Percentiles rank a stretch among this genome's conserved stretches.
Evolutionary conservation across 2,797 vertebrate species (phyloP).

Genomic region (Pseudochromis fuscus): DNA sequence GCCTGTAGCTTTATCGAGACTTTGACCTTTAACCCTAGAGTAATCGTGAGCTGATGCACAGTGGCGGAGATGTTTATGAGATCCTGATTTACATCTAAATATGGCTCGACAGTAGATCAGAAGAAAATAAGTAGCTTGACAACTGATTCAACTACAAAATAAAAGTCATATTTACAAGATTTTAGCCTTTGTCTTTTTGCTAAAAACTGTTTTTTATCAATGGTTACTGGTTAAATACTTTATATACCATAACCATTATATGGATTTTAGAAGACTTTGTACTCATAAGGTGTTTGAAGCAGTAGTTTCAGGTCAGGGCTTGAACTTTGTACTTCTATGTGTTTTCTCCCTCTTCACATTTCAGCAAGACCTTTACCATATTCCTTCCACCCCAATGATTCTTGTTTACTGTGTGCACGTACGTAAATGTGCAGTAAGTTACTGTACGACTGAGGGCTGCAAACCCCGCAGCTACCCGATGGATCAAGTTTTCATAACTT

Average conservation of each 20-base stretch:
- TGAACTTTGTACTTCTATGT: constrained; percentile 1
- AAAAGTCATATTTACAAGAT: neutral
- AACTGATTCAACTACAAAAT: neutral
- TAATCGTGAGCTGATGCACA: constrained; percentile 21
- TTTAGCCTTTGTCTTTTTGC: neutral
- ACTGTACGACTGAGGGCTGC: neutral
- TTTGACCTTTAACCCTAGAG: constrained; percentile 39
- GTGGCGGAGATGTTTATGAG: neutral
- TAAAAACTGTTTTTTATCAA: constrained; percentile 7
- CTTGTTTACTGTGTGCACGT: constrained; percentile 25
- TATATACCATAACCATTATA: neutral
- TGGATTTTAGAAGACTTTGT: constrained; percentile 4
- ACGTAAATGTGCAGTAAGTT: neutral
- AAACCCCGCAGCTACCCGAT: neutral
- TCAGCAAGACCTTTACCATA: constrained; percentile 36
- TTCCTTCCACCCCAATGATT: constrained; percentile 34
- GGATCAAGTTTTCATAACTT: constrained; percentile 29
- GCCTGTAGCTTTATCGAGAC: constrained; percentile 19
- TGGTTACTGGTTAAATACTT: neutral
- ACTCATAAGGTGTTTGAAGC: neutral
- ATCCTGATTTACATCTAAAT: constrained; percentile 2
- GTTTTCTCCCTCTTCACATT: constrained; percentile 15
- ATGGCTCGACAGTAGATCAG: neutral
- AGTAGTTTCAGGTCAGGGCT: constrained; percentile 20
- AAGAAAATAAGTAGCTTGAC: constrained; percentile 2